A percentile compares a stretch with the other conserved stretches of the same genome.
Conservation (phyloP, 2,797 vertebrate genomes). For the Tragopan temminckii region DNA sequence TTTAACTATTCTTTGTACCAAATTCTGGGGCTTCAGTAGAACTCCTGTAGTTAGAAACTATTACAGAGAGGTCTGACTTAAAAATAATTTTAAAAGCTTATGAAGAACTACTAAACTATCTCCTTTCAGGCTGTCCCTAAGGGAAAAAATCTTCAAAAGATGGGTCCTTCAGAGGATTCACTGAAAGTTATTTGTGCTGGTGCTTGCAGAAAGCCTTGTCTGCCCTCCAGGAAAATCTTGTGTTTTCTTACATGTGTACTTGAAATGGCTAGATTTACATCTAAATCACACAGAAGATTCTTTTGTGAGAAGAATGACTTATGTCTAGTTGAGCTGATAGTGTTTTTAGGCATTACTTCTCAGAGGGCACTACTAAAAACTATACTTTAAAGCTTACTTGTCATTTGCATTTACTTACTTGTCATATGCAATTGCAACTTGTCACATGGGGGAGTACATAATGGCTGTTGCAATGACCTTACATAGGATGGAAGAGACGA, state of each 20-base stretch:
- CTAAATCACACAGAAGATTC: background rate
- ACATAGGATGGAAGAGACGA: background rate
- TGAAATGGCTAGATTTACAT: background rate
- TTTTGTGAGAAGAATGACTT: background rate
- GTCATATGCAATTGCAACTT: background rate
- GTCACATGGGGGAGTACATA: fast-evolving
- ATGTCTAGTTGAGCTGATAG: background rate
- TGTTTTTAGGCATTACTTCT: background rate
- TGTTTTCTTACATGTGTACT: background rate
- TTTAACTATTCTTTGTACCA: background rate
- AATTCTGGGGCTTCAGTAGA: background rate
- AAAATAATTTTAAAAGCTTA: background rate
- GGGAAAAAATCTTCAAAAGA: background rate
- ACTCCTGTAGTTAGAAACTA: background rate
- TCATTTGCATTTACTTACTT: too few relatives aligned
- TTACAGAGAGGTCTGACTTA: background rate
- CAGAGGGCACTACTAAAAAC: background rate
- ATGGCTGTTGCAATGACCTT: background rate
- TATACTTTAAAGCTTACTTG: too few relatives aligned
- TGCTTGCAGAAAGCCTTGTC: background rate
- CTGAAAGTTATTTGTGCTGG: background rate
- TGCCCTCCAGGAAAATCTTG: background rate
- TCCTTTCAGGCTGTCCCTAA: background rate
- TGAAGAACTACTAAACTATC: background rate
- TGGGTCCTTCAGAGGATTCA: background rate